phyloP scores from a whole-genome alignment of 2,113 vertebrate species.

The Sceloporus undulatus region DNA sequence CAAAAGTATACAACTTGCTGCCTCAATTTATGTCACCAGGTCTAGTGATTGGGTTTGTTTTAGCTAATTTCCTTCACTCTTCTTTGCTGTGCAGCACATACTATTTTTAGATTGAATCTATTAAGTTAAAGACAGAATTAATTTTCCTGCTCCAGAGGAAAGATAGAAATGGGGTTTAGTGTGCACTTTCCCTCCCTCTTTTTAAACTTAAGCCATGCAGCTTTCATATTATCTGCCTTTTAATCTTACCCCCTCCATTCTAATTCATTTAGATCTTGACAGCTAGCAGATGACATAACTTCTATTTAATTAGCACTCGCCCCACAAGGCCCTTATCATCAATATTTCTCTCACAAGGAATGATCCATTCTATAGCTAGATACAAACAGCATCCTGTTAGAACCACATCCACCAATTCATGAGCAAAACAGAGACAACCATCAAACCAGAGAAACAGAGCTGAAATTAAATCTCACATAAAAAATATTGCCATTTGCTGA shows the following conservation, averaged over 20 bases:
- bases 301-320: conserved; percentile 73
- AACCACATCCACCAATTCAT: conserved; percentile 47
- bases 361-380: conserved; percentile 48
- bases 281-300: conserved; percentile 69
- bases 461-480: neutral
- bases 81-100: fast-evolving
- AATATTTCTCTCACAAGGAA: conserved; percentile 57
- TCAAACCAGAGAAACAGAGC: neutral
- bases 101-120: neutral
- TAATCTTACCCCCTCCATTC: conserved; percentile 64
- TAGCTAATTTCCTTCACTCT: neutral
- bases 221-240: conserved; percentile 59
- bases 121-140: neutral
- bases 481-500: neutral
- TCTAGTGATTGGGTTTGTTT: neutral
- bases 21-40: neutral
- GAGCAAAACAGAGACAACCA: conserved; percentile 4
- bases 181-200: neutral
- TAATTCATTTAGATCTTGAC: conserved; percentile 71
- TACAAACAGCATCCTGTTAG: conserved; percentile 1
- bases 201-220: conserved; percentile 39
- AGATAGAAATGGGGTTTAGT: neutral
- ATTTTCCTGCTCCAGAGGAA: neutral
- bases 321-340: conserved; percentile 71
- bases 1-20: neutral